Evolutionary conservation across 2,888 invertebrate species (phyloP), one percentile per base, ranked within the genome.

Genomic region (Pollenia amentaria): DNA sequence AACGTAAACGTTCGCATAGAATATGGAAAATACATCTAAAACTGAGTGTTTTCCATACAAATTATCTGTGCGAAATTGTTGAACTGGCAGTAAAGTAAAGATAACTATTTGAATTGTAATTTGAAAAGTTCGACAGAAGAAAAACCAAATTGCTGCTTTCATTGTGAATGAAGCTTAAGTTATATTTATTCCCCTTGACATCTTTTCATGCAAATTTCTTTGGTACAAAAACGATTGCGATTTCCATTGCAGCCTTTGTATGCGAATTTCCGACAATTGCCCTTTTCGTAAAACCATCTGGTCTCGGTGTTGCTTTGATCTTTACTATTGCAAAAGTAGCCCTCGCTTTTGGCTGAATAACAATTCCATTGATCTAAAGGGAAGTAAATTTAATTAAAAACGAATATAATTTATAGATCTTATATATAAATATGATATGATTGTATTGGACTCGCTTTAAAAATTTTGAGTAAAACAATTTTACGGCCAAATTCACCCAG

Each of bases 221-320:
- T 95, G 0, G 95, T 95, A 85, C 95, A 94, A 94, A 96, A 97
- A 83, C 96, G 94, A 93, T 97, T 97, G 55, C 95, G 95, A 90
- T 96, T 96, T 69, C 97, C 96, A 40, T 95, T 95, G 92, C 97
- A 97, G 48, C 95, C 95, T n/a, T 95, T 95, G 89, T 96, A 97
- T 89, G 94, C 93, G 91, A 97, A 97, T 10, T 95, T 94, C 57
- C 94, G 93, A 90, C 97, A 97, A 1, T 91, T 91, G 1, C 91
- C 92, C 0, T 94, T 92, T 91, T 98, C 96, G 92, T 95, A 98
- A 93, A 96, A 97, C 95, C 95, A 98, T 16, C 92, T 90, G 3
- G 90, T 90, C 18, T 90, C 89, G 0, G 88, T 88, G 78, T 88
- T 89, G 1, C 89, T 89, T 77, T 90, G 89, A 73, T 91, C 90